A percentile compares a stretch with the other conserved stretches of the same genome.
These are phyloP conservation scores for Brachyopa scutellaris DNA, from an alignment of 2,888 invertebrate species.

Conservation along the genomic window DNA sequence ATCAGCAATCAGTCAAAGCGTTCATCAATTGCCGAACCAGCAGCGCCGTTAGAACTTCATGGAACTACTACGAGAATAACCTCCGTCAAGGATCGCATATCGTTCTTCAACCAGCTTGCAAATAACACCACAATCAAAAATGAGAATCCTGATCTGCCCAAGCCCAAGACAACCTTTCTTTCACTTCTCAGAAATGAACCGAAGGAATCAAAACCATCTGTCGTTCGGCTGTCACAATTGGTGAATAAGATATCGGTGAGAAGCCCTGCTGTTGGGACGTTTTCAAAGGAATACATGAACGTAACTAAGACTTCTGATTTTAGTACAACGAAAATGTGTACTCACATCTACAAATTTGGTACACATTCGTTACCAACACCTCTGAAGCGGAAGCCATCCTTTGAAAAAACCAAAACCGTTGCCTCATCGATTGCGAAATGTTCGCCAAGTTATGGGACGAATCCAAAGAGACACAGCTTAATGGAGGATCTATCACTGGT, in stretches of 20 bases:
- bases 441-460: conserved; percentile 66
- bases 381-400: conserved; percentile 77
- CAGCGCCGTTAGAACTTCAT: neutral
- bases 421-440: conserved; percentile 74
- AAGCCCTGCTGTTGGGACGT: neutral
- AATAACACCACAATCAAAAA: neutral
- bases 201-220: conserved; percentile 1
- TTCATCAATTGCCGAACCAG: neutral
- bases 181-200: conserved; percentile 43
- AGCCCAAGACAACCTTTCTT: conserved; percentile 35
- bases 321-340: neutral
- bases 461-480: conserved; percentile 77
- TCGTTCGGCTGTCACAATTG: conserved; percentile 31
- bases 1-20: neutral
- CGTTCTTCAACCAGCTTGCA: conserved; percentile 51
- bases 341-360: conserved; percentile 13
- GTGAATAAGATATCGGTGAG: neutral
- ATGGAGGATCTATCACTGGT: conserved; percentile 80
- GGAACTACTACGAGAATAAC: neutral
- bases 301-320: conserved; percentile 1
- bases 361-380: conserved; percentile 52
- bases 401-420: conserved; percentile 77
- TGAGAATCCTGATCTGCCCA: neutral
- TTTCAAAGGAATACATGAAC: conserved; percentile 1
- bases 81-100: conserved; percentile 46